Evolutionary conservation across 2,888 invertebrate species (phyloP).

Genomic region (Drosophila prolongata): DNA sequence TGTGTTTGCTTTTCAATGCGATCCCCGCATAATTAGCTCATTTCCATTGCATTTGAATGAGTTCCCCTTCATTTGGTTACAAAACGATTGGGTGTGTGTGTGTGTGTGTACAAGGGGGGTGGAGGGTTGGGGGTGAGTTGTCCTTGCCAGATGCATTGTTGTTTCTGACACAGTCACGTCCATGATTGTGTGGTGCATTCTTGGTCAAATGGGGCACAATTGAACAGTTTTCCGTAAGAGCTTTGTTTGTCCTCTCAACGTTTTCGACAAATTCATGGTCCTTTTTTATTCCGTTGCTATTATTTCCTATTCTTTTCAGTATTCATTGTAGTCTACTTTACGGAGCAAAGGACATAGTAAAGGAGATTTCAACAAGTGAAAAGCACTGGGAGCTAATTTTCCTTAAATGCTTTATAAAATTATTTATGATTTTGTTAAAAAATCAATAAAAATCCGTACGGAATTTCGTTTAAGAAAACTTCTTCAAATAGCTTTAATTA

Average conservation of each 20-base stretch:
- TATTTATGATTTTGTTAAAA: too few species aligned
- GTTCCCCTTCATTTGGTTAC: conserved; percentile 13
- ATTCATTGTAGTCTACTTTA: too few species aligned
- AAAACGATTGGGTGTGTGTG: conserved; percentile 15
- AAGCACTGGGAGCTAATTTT: too few species aligned
- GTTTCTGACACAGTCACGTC: conserved; percentile 11
- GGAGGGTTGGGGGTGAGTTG: background rate
- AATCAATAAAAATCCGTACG: too few species aligned
- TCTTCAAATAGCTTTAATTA: too few species aligned
- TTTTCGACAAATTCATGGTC: too few species aligned
- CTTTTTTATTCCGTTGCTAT: too few species aligned
- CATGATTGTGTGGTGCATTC: background rate
- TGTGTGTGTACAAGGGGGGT: background rate
- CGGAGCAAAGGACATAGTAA: too few species aligned
- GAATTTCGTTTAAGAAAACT: too few species aligned
- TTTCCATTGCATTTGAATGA: conserved; percentile 46
- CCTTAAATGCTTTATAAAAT: too few species aligned
- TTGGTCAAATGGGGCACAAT: background rate
- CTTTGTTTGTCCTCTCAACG: conserved; percentile 1
- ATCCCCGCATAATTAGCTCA: conserved; percentile 63
- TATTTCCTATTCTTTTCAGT: too few species aligned
- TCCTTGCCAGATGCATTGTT: conserved; percentile 9
- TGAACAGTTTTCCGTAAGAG: background rate
- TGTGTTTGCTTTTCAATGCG: conserved; percentile 25
- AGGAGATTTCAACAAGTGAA: too few species aligned